Conservation (phyloP, 2,888 invertebrate genomes). For the Lydus trimaculatus region DNA sequence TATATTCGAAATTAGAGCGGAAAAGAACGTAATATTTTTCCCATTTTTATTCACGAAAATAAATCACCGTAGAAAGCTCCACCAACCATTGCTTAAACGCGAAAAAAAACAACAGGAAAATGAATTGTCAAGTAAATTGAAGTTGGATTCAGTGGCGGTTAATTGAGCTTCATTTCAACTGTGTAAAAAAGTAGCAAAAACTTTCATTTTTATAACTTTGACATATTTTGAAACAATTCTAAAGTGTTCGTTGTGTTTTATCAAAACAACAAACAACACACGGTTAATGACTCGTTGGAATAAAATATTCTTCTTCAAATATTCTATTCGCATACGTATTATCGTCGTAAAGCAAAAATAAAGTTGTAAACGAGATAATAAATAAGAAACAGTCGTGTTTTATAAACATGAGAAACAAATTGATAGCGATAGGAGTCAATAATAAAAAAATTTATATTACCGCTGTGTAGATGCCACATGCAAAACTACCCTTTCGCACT, state of each 20-base stretch:
- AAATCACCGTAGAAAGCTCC: background rate
- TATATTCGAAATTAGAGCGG: background rate
- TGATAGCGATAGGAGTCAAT: background rate
- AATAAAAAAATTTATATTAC: slow-evolving; percentile 57
- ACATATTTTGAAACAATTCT: background rate
- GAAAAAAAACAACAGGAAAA: background rate
- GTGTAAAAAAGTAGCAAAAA: background rate
- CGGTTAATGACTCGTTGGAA: background rate
- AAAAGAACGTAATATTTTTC: background rate
- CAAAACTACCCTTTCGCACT: slow-evolving; percentile 76
- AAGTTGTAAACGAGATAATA: background rate
- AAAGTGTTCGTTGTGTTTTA: background rate
- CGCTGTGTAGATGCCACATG: slow-evolving; percentile 74
- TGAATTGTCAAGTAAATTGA: background rate
- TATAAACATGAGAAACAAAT: slow-evolving; percentile 8
- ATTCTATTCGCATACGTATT: background rate
- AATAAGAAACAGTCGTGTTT: background rate
- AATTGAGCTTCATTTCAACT: background rate
- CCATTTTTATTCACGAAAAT: background rate
- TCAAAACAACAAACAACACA: background rate
- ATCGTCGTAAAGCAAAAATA: background rate
- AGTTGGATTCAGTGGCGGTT: background rate
- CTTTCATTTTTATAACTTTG: background rate
- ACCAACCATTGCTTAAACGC: background rate
- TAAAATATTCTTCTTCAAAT: background rate